Conservation (phyloP, 2,797 vertebrate species). For the Chrosomus eos region DNA sequence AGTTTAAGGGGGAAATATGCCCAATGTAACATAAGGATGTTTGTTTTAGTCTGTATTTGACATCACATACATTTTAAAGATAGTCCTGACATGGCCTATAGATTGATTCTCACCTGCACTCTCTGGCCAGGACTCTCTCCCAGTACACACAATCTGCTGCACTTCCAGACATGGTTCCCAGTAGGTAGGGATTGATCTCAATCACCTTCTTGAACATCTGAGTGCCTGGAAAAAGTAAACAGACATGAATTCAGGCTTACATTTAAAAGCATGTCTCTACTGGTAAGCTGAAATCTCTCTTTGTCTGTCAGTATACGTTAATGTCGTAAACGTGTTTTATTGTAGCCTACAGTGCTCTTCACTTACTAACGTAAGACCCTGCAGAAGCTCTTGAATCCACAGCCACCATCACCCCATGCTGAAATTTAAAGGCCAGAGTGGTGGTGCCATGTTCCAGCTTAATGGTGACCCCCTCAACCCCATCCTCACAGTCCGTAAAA, state of each 20-base stretch:
- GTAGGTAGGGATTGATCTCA: constrained; percentile 76
- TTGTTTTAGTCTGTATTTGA: too few species aligned
- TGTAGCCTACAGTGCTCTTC: not conserved
- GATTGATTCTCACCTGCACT: constrained; percentile 1
- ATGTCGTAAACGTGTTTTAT: too few species aligned
- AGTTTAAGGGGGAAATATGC: too few species aligned
- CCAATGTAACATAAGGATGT: too few species aligned
- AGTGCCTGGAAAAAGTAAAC: constrained; percentile 34
- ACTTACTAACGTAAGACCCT: constrained; percentile 41
- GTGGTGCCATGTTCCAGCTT: constrained; percentile 65
- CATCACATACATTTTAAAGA: too few species aligned
- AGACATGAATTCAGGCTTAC: not conserved
- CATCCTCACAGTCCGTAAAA: not conserved
- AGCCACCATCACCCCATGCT: constrained; percentile 73
- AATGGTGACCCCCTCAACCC: not conserved
- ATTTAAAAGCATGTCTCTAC: too few species aligned
- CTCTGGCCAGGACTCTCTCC: constrained; percentile 62
- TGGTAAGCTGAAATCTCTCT: not conserved
- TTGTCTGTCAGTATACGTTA: not conserved
- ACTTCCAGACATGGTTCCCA: constrained; percentile 77
- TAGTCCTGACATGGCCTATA: not conserved
- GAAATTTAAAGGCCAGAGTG: constrained; percentile 77
- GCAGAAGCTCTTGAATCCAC: constrained; percentile 72
- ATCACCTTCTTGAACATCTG: constrained; percentile 70
- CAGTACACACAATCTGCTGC: constrained; percentile 75